A percentile compares a stretch with the other conserved stretches of the same genome.
Evolutionary conservation across 1,140 invertebrate genomes (phyloP).

Genomic region (Saccostrea glomerata): DNA sequence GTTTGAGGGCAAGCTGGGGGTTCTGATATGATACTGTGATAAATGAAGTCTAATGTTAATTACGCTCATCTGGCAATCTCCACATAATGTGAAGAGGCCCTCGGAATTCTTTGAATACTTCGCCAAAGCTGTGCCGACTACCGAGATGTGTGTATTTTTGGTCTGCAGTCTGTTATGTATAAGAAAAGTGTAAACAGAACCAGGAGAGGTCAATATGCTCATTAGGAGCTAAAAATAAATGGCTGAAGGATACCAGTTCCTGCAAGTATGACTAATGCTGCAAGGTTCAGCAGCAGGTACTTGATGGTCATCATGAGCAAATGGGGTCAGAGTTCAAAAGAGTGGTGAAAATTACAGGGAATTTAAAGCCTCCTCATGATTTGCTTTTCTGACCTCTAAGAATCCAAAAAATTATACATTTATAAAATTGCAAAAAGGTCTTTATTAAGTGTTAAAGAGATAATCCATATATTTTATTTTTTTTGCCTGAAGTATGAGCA

Average conservation of each 20-base stretch:
- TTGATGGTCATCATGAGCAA: neutral
- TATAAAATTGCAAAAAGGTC: neutral
- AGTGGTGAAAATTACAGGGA: neutral
- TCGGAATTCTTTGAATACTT: conserved; percentile 22
- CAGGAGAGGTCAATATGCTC: conserved; percentile 15
- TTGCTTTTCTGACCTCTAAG: neutral
- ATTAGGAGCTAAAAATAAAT: conserved; percentile 29
- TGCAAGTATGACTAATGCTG: conserved; percentile 15
- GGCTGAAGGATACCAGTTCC: conserved; percentile 12
- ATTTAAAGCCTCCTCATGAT: neutral
- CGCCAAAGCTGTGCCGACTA: neutral
- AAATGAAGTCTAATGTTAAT: conserved; percentile 37
- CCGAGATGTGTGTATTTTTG: conserved; percentile 10
- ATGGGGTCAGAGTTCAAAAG: neutral
- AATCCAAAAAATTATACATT: neutral
- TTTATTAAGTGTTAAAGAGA: neutral
- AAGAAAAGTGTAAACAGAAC: conserved; percentile 28
- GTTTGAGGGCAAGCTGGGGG: conserved; percentile 33
- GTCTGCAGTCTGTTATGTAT: conserved; percentile 33
- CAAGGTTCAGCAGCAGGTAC: neutral
- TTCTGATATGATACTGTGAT: conserved; percentile 36
- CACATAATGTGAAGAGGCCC: conserved; percentile 33
- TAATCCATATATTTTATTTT: neutral
- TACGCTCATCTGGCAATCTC: conserved; percentile 29
- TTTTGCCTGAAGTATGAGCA: neutral